Conservation (phyloP, 2,797 vertebrate species). For the Pangasius larnaudii region DNA sequence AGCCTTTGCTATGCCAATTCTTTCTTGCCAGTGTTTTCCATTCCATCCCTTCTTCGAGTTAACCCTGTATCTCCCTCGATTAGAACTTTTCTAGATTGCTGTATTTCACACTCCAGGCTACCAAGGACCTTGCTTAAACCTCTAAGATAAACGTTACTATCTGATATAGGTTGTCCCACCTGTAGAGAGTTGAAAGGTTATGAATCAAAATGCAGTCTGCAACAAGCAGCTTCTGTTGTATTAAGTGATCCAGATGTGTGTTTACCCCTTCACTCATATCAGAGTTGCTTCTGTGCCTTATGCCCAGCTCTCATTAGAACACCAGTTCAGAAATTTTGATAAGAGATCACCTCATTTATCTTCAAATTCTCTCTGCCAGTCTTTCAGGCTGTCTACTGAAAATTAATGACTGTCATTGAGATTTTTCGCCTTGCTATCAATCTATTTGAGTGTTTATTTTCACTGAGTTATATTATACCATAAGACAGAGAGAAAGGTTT, state of each 20-base stretch:
- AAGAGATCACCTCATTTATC: slow-evolving; percentile 4
- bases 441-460: slow-evolving; percentile 25
- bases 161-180: background rate
- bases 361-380: background rate
- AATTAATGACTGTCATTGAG: slow-evolving; percentile 8
- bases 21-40: background rate
- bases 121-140: background rate
- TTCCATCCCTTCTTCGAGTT: background rate
- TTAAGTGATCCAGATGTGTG: background rate
- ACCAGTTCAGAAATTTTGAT: slow-evolving; percentile 9
- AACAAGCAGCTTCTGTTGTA: background rate
- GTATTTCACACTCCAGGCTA: background rate
- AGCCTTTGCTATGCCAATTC: background rate
- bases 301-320: slow-evolving; percentile 4
- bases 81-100: background rate
- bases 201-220: background rate
- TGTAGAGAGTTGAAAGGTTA: background rate
- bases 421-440: background rate
- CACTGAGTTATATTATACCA: background rate
- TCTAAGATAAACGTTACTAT: background rate
- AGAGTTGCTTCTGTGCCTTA: background rate
- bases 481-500: background rate
- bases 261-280: background rate
- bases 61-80: background rate
- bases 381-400: background rate